Conservation (phyloP, 2,888 invertebrate species). For the Archips crataeganus region DNA sequence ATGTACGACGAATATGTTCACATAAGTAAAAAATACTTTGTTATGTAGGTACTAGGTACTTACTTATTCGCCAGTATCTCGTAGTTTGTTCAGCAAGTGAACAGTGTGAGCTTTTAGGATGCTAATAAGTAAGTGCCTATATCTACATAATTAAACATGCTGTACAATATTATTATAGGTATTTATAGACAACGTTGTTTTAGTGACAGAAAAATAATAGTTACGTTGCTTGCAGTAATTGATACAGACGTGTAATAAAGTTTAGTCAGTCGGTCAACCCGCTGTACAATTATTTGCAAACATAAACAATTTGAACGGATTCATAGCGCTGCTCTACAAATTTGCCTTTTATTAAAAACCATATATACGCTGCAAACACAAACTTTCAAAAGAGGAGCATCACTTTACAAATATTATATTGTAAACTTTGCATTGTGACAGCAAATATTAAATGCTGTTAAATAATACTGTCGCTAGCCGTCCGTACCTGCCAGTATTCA, state of each 20-base stretch:
- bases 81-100: not conserved
- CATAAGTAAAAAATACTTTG: not conserved
- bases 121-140: not conserved
- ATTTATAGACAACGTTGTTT: not conserved
- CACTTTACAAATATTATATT: slow-evolving; percentile 83
- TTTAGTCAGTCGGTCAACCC: slow-evolving; percentile 39
- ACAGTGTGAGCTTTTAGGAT: not conserved
- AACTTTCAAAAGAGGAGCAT: slow-evolving; percentile 82
- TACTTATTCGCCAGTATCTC: not conserved
- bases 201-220: not conserved
- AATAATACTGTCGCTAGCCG: slow-evolving; percentile 81
- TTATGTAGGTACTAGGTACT: not conserved
- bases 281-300: slow-evolving; percentile 41
- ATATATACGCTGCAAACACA: slow-evolving; percentile 76
- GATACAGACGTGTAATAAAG: slow-evolving; percentile 19
- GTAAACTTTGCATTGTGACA: slow-evolving; percentile 81
- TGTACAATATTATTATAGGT: not conserved
- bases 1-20: no score
- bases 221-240: slow-evolving; percentile 2
- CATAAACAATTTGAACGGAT: slow-evolving; percentile 37
- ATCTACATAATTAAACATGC: not conserved
- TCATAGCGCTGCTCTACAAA: slow-evolving; percentile 64
- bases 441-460: slow-evolving; percentile 84
- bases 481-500: slow-evolving; percentile 78
- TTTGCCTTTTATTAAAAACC: slow-evolving; percentile 82